Percentiles rank a stretch among this genome's conserved stretches.
phyloP scores from a whole-genome alignment of 2,797 vertebrate genomes.

The Todus mexicanus region DNA sequence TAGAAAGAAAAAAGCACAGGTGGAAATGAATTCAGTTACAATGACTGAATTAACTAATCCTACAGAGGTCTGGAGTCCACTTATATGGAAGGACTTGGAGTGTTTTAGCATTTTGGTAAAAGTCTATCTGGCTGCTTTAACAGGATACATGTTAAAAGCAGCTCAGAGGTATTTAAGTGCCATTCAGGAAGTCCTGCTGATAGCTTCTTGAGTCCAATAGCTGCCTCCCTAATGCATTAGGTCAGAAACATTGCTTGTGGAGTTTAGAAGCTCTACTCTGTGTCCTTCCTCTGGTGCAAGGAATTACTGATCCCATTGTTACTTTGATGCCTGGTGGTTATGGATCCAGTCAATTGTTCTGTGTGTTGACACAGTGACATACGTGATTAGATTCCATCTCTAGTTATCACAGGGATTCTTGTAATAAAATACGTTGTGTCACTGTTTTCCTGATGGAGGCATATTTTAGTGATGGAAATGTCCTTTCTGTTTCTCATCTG shows the following conservation, averaged over 20 bases:
- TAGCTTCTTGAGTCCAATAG: neutral
- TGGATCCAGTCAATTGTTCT: neutral
- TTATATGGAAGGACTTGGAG: neutral
- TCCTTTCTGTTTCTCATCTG: neutral
- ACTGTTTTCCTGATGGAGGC: neutral
- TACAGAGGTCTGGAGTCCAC: neutral
- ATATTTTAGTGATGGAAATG: neutral
- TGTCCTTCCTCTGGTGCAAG: neutral
- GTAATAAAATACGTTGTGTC: accelerated
- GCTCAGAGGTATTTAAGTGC: neutral
- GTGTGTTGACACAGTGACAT: neutral
- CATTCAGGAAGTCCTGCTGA: neutral
- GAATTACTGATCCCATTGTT: neutral
- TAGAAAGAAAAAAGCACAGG: neutral
- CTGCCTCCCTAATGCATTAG: neutral
- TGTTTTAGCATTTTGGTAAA: neutral
- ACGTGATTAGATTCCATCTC: accelerated
- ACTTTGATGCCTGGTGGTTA: neutral
- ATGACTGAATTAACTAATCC: neutral
- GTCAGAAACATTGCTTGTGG: neutral
- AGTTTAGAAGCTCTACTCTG: neutral
- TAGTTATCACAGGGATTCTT: neutral
- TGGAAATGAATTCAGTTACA: neutral
- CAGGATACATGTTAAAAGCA: neutral
- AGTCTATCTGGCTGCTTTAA: neutral